Base-by-base conservation (phyloP, 2,113 vertebrate genomes). In the Ardeotis arabs region DNA sequence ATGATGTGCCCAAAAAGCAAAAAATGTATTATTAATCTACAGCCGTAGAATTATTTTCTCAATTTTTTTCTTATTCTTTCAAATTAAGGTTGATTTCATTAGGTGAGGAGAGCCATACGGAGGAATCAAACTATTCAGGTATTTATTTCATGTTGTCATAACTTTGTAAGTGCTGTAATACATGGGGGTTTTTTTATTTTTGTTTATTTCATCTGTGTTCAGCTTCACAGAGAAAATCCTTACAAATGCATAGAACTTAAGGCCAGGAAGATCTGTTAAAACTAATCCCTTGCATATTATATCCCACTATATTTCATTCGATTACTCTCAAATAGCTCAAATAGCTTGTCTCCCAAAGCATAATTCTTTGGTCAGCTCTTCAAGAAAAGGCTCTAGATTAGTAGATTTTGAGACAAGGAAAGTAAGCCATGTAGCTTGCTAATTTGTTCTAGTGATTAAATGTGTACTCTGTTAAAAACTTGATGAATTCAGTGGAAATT, bases 41-140 rank as follows among this genome's bases (percentile, higher is more conserved):
- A 49, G 10, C 12, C 14, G 72, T 78, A 56, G 33, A 86, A 79
- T 92, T 66, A 21, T 79, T 84, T 92, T n/a, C 22, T 66, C 33
- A 13, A 58, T 56, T 63, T 85, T 55, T 83, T 92, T 87, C 70
- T 82, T 90, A 29, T 60, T 84, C 81, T 94, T 95, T 88, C 58
- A 70, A 95, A 97, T 97, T 35, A 91, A 99, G 99, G 96, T 98
- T 99, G 94, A 98, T 99, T 98, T 99, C 98, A 63, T 96, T 99
- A 84, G 98, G 96, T 35, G 98, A 98, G 44, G 98, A 99, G 93
- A 98, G 96, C 95, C 96, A 97, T 87, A 96, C 82, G 55, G 95
- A 98, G 75, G 98, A 98, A 83, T 95, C 94, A 3, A 64, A 72
- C 52, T 95, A 72, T 75, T 96, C 98, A 98, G 99, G 99, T 99